Evolutionary conservation across 2,888 invertebrate species (phyloP), one percentile per base, ranked within the genome.

Genomic region (Hypomecis punctinalis): DNA sequence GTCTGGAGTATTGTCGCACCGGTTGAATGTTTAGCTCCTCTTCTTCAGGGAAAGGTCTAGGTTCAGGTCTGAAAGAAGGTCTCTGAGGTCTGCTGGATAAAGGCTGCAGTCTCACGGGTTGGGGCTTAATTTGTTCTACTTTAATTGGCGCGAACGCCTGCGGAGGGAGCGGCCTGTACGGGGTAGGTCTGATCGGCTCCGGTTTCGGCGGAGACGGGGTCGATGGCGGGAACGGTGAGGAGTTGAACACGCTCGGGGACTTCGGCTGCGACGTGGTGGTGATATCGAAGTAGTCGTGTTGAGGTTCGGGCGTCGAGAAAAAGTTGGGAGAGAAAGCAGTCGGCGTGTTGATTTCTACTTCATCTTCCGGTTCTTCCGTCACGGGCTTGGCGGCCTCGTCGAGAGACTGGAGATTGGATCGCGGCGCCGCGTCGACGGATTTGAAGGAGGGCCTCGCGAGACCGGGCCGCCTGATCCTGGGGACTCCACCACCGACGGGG

Each of bases 301-400:
- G 93, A 4, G 90, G 86, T 71, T 92, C 92, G 4, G 86, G 83
- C 42, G 93, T 93, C 4, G 91, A 88, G 72, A 85, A 89, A 60
- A 81, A 73, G 70, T 86, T 90, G 4, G 90, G 86, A 4, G 87
- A 85, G 76, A 88, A 93, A 2, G 91, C 88, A 7, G 94, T 94
- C 37, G 94, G 90, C 49, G 94, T 94, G 66, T 91, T 91, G 66
- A 94, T 93, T 55, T 94, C 94, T 48, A 88, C 81, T 56, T 94
- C 94, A 66, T 96, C 95, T 84, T 96, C 95, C 23, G 93, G 93
- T 73, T 95, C 94, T 84, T 96, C 96, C 0, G 95, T 95, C 6
- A 96, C 96, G 0, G 96, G 96, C 72, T 95, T 94, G 10, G 95
- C 88, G 54, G 85, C 89, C 68, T 94, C 93, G 5, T 94, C 91